phyloP scores from a whole-genome alignment of 1,140 invertebrate species.

The Andricus grossulariae region DNA sequence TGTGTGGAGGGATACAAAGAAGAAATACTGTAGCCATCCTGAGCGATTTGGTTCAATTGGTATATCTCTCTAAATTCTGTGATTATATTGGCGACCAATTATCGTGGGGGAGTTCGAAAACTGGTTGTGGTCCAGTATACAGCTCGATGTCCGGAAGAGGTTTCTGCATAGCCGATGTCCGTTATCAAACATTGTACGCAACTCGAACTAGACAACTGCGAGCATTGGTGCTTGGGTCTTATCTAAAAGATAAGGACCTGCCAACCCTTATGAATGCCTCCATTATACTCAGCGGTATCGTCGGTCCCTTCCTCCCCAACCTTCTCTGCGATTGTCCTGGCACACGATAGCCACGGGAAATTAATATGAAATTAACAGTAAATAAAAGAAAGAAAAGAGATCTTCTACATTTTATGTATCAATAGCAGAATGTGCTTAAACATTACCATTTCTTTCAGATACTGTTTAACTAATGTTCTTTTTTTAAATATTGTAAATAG shows the following conservation, averaged over 20 bases:
- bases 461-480: too few relatives aligned
- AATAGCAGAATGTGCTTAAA: too few relatives aligned
- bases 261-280: slow-evolving; percentile 72
- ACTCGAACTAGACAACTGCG: slow-evolving; percentile 52
- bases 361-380: background rate
- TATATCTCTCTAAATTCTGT: background rate
- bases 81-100: slow-evolving; percentile 26
- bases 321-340: slow-evolving; percentile 38
- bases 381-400: too few relatives aligned
- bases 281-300: slow-evolving; percentile 61
- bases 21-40: slow-evolving; percentile 3
- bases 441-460: too few relatives aligned
- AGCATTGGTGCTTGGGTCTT: slow-evolving; percentile 57
- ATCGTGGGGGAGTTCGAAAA: slow-evolving; percentile 6
- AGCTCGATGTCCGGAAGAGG: slow-evolving; percentile 60
- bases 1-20: background rate
- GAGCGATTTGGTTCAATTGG: slow-evolving; percentile 8
- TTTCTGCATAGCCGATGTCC: slow-evolving; percentile 53
- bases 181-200: slow-evolving; percentile 57
- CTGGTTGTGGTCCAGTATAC: slow-evolving; percentile 36
- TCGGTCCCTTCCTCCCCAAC: slow-evolving; percentile 41
- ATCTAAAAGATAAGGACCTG: slow-evolving; percentile 69
- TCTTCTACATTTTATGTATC: too few relatives aligned
- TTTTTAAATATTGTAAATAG: too few relatives aligned
- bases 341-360: background rate